Conservation (phyloP, 2,888 invertebrate genomes). For the Himalopsyche anomala region DNA sequence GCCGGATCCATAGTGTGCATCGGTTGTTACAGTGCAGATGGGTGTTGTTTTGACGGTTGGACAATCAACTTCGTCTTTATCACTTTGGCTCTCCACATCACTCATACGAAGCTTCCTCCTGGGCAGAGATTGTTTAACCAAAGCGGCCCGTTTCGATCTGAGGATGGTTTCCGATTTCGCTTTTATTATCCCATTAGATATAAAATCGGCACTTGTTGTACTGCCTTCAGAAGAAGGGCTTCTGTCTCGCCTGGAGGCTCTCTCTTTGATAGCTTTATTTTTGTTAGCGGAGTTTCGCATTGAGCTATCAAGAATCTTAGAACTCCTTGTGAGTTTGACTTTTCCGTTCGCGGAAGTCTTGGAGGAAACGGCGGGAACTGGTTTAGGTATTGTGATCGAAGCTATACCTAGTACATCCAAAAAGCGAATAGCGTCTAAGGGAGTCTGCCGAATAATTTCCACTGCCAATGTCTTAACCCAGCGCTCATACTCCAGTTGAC, state of each 20-base stretch:
- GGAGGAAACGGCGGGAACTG: slow-evolving; percentile 39
- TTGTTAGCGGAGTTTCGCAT: slow-evolving; percentile 12
- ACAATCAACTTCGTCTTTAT: slow-evolving; percentile 59
- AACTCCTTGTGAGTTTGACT: not conserved
- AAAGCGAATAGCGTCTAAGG: slow-evolving; percentile 83
- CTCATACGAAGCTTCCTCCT: slow-evolving; percentile 64
- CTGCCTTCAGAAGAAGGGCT: slow-evolving; percentile 65
- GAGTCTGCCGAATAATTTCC: slow-evolving; percentile 85
- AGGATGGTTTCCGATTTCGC: slow-evolving; percentile 48
- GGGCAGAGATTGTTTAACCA: slow-evolving; percentile 55
- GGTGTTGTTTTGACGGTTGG: slow-evolving; percentile 47
- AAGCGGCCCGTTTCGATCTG: slow-evolving; percentile 57
- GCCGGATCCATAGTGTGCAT: slow-evolving; percentile 65
- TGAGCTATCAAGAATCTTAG: slow-evolving; percentile 14
- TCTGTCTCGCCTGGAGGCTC: slow-evolving; percentile 60
- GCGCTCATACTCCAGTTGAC: slow-evolving; percentile 82
- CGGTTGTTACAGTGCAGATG: slow-evolving; percentile 65
- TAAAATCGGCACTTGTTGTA: slow-evolving; percentile 64
- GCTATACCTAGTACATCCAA: slow-evolving; percentile 82
- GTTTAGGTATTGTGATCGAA: slow-evolving; percentile 68
- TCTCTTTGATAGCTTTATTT: slow-evolving; percentile 22
- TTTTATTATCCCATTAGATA: slow-evolving; percentile 49
- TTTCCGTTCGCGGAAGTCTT: slow-evolving; percentile 10
- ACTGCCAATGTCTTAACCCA: slow-evolving; percentile 87
- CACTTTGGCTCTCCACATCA: slow-evolving; percentile 64